Evolutionary conservation across 37 sponge, comb jelly and placozoan species (phyloP).

Genomic region (Agelas oroides): DNA sequence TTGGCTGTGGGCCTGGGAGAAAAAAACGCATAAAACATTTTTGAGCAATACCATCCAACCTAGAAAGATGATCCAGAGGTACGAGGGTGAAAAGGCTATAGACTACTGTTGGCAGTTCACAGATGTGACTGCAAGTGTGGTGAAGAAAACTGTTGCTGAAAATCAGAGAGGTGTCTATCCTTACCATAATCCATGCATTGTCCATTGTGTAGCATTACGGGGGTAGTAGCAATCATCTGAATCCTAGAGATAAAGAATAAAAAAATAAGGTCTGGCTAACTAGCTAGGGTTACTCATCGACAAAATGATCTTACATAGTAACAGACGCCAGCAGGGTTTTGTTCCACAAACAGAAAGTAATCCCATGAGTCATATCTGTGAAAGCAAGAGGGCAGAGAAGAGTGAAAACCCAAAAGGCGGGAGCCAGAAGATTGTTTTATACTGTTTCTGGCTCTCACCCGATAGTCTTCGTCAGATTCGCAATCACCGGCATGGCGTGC

Average conservation of each 20-base stretch:
- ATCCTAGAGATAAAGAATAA: background rate
- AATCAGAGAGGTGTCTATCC: background rate
- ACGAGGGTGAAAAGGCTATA: too few relatives aligned
- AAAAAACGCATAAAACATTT: background rate
- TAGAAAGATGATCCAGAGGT: too few relatives aligned
- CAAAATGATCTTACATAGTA: background rate
- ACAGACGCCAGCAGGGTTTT: constrained; percentile 55
- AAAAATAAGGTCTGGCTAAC: too few relatives aligned
- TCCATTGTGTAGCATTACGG: constrained; percentile 41
- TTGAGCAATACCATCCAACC: too few relatives aligned
- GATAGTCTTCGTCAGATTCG: too few relatives aligned
- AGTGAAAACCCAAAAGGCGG: background rate
- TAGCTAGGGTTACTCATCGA: too few relatives aligned
- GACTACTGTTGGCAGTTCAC: too few relatives aligned
- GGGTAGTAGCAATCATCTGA: constrained; percentile 21
- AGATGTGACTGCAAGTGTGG: too few relatives aligned
- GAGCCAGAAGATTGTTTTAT: background rate
- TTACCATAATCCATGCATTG: constrained; percentile 70
- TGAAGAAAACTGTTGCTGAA: too few relatives aligned
- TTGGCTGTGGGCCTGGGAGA: constrained; percentile 42
- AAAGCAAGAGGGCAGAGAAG: background rate
- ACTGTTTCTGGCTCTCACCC: too few relatives aligned
- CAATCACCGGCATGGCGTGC: too few relatives aligned
- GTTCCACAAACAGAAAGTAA: constrained; percentile 54
- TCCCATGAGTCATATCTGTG: constrained; percentile 19